Percentiles rank a stretch among this genome's conserved stretches.
These are phyloP conservation scores for Spialia ferax DNA, from an alignment of 2,888 invertebrate species.

Conservation along the genomic window DNA sequence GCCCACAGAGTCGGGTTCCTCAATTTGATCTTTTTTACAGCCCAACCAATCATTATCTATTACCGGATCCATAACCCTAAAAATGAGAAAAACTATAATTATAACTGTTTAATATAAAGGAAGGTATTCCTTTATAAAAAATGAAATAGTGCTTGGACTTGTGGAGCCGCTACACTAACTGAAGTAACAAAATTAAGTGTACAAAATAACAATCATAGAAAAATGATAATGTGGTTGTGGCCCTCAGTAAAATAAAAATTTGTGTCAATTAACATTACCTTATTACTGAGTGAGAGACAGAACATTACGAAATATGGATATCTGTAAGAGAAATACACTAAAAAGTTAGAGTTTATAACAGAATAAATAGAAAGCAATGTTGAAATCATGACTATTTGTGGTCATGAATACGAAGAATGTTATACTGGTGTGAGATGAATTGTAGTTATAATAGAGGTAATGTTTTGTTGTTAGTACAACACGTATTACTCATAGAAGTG, in stretches of 20 bases:
- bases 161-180: too few species aligned
- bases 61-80: constrained; percentile 74
- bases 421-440: not conserved
- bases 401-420: not conserved
- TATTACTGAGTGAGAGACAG: constrained; percentile 40
- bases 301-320: constrained; percentile 31
- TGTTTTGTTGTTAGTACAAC: constrained; percentile 17
- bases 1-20: constrained; percentile 68
- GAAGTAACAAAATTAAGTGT: too few species aligned
- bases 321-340: constrained; percentile 25
- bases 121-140: too few species aligned
- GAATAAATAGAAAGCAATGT: too few species aligned
- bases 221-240: too few species aligned
- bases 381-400: not conserved
- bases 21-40: constrained; percentile 72
- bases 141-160: too few species aligned
- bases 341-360: not conserved
- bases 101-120: too few species aligned
- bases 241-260: too few species aligned
- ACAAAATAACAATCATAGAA: too few species aligned
- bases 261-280: constrained; percentile 36
- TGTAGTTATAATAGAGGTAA: not conserved
- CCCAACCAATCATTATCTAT: constrained; percentile 76
- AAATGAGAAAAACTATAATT: not conserved
- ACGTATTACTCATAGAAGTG: constrained; percentile 21